phyloP scores from a whole-genome alignment of 1,140 invertebrate genomes.

The Trachelipus rathkii region DNA sequence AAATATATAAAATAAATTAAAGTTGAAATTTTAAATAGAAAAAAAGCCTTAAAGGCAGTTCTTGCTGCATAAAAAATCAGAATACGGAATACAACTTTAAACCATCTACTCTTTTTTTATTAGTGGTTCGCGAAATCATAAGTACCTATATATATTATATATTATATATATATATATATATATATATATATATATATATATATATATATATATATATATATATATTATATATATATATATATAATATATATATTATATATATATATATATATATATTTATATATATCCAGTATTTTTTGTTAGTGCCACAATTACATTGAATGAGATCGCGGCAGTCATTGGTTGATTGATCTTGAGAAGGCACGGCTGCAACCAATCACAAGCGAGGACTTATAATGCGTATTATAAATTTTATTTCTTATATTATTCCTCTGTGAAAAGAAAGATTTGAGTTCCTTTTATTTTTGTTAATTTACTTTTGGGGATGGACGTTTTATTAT shows the following conservation, averaged over 20 bases:
- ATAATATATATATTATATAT: constrained; percentile 10
- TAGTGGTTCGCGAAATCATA: no score
- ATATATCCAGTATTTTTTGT: neutral
- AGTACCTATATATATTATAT: no score
- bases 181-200: constrained; percentile 13
- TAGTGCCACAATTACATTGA: constrained; percentile 3
- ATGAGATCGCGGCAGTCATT: neutral
- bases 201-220: constrained; percentile 15
- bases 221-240: constrained; percentile 15
- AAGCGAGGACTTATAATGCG: neutral
- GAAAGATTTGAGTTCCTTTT: neutral
- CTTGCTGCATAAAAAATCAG: no score
- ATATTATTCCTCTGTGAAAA: neutral
- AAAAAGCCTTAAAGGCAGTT: no score
- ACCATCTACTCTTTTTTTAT: no score
- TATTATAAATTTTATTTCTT: constrained; percentile 1
- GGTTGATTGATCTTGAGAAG: constrained; percentile 6
- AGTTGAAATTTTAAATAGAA: no score
- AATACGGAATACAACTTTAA: no score
- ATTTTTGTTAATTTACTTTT: constrained; percentile 6
- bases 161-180: no score
- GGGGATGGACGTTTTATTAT: neutral
- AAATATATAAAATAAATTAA: no score
- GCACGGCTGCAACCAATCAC: neutral
- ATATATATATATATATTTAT: neutral